Evolutionary conservation across 1,140 invertebrate species (phyloP), one percentile per base, ranked within the genome.

Genomic region (Samia ricini): DNA sequence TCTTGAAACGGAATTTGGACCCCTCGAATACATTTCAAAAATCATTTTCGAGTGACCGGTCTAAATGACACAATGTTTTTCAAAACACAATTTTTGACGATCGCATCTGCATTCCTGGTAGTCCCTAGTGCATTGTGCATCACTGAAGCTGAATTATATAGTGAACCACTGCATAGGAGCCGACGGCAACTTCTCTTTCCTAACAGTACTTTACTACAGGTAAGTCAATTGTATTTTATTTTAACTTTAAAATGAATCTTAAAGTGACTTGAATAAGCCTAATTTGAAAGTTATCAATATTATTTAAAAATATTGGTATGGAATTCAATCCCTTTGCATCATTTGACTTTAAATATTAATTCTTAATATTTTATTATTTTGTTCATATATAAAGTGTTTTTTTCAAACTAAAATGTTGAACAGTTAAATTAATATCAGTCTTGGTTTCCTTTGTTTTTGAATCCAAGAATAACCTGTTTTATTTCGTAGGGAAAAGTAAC

Each of bases 101-200:
- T 68, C 6, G 21, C 21, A 36, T 19, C 66, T 52, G 15, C 59
- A 20, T 55, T 26, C 10, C 20, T 61, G 57, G 5, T 51, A 20
- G n/a, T 66, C 2, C n/a, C 52, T 24, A 21, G 56, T 18, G 19
- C 59, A 3, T 26, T 49, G 20, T 42, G 48, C 61, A 56, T 49
- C 51, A 72, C 58, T 36, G 66, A 57, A 18, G 61, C 59, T 24
- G 61, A 64, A 1, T 23, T 68, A 55, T 20, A 22, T 2, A 49
- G 54, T 24, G 64, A 72, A 62, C 71, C 49, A 52, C 62, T 76
- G 20, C 73, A 81, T 48, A 77, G 84, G 61, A 75, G 52, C 48
- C 72, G 69, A 63, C 78, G 89, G 56, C 88, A 91, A 59, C 66
- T 91, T 23, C 36, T 91, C 22, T 91, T 78, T 66, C 83, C 89